Evolutionary conservation across 1,140 invertebrate species (phyloP), one percentile per base, ranked within the genome.

Genomic region (Latrodectus geometricus): DNA sequence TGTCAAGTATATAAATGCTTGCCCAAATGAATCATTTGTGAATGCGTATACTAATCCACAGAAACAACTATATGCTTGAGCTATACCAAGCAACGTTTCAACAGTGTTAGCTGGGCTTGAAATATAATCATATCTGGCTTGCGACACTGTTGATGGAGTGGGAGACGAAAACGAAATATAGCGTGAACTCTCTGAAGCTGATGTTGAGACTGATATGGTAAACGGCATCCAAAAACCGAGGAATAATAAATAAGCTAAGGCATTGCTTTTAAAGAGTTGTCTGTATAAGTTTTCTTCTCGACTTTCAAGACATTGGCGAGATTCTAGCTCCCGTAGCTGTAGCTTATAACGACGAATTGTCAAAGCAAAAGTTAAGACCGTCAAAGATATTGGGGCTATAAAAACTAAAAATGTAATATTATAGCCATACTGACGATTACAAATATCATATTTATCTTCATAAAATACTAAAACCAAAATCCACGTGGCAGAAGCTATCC

Each of bases 191-290:
- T 68, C 69, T 8, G 85, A 54, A 3, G 68, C 20, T 52, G 87
- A 78, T 50, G 75, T 80, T 48, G 54, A 21, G 7, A 89, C 68
- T 14, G 77, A 69, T 23, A 89, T 50, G 12, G 49, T 48, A 61
- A 87, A 89, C 9, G 88, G 88, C 83, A 88, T 52, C 88, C 88
- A 89, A 35, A 86, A 88, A 48, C 83, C 56, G 11, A 89, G 56
- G 69, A 88, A 89, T 50, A 89, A 52, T 15, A 87, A 48, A 78
- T 75, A 88, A 12, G 88, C 88, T 66, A 88, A 65, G 49, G 78
- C 80, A 74, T 89, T 88, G 52, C 82, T 89, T 48, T 86, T 88
- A 35, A 89, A 69, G 8, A 89, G 70, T 20, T 88, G 88, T 17
- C 88, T 74, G 4, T 88, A 79, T 61, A 89, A 69, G 66, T 65